phyloP scores from a whole-genome alignment of 2,888 invertebrate genomes.

The Orthosia incerta region DNA sequence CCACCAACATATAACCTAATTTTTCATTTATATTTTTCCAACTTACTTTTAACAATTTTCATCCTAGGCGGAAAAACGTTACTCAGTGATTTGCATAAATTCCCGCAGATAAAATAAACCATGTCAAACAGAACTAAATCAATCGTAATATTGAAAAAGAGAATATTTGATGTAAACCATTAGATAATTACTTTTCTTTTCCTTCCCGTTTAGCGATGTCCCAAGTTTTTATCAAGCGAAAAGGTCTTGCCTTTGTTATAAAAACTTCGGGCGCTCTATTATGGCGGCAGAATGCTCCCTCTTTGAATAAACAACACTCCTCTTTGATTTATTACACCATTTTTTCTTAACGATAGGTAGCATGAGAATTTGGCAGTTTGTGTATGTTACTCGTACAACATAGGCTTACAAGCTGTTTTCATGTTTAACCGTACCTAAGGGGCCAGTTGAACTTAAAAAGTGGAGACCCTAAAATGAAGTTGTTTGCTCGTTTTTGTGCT shows the following conservation, averaged over 20 bases:
- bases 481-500: too few species aligned
- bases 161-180: constrained; percentile 56
- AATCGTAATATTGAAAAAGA: constrained; percentile 49
- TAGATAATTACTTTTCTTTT: constrained; percentile 68
- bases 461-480: too few species aligned
- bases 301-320: constrained; percentile 64
- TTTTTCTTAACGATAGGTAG: constrained; percentile 47
- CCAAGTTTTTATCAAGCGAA: constrained; percentile 67
- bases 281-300: constrained; percentile 47
- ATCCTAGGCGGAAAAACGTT: background rate
- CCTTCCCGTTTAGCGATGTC: constrained; percentile 54
- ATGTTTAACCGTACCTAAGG: background rate
- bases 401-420: background rate
- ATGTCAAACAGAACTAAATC: constrained; percentile 30
- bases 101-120: constrained; percentile 2
- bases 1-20: too few species aligned
- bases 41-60: background rate
- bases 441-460: background rate
- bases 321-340: constrained; percentile 59
- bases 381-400: constrained; percentile 10
- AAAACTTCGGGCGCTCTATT: constrained; percentile 60
- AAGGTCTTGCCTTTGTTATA: constrained; percentile 63
- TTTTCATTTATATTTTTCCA: too few species aligned
- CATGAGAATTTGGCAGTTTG: constrained; percentile 31
- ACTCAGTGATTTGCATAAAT: background rate